These are phyloP conservation scores for Diaprepes abbreviatus DNA, from an alignment of 2,888 invertebrate genomes.

Conservation along the genomic window DNA sequence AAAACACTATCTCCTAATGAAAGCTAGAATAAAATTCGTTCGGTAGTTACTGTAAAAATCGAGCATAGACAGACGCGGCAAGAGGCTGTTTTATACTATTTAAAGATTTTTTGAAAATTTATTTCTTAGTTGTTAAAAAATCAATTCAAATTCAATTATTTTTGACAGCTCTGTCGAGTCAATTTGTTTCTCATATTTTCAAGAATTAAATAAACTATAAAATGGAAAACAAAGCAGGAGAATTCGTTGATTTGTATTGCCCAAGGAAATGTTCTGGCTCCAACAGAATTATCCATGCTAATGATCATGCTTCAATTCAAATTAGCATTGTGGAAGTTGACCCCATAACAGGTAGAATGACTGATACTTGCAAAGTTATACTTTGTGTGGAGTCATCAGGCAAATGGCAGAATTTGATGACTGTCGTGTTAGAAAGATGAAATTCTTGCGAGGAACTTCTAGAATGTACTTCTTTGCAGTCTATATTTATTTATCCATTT, in stretches of 20 bases:
- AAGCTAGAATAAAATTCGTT: no score
- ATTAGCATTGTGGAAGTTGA: constrained; percentile 97
- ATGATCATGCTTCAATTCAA: constrained; percentile 99
- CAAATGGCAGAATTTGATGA: constrained; percentile 99
- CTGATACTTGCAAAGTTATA: constrained; percentile 92
- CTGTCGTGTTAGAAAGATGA: constrained; percentile 93
- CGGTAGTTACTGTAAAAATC: no score
- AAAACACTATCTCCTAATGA: no score
- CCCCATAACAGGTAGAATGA: constrained; percentile 91
- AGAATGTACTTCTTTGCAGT: no score
- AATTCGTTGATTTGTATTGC: constrained; percentile 98
- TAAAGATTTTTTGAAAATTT: no score
- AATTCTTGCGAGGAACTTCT: constrained; percentile 85
- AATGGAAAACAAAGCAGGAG: constrained; percentile 99
- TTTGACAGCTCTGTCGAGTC: constrained; percentile 16
- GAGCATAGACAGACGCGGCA: no score
- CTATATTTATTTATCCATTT: no score
- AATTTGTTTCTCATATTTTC: constrained; percentile 29
- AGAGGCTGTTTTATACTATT: no score
- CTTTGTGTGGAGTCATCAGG: constrained; percentile 96
- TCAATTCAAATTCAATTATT: no score
- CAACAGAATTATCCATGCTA: constrained; percentile 97
- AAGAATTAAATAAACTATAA: constrained; percentile 57
- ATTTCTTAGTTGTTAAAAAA: no score
- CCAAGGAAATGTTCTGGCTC: constrained; percentile 99